Percentiles rank a stretch among this genome's conserved stretches.
phyloP scores from a whole-genome alignment of 2,797 vertebrate species.

The Echiichthys vipera region DNA sequence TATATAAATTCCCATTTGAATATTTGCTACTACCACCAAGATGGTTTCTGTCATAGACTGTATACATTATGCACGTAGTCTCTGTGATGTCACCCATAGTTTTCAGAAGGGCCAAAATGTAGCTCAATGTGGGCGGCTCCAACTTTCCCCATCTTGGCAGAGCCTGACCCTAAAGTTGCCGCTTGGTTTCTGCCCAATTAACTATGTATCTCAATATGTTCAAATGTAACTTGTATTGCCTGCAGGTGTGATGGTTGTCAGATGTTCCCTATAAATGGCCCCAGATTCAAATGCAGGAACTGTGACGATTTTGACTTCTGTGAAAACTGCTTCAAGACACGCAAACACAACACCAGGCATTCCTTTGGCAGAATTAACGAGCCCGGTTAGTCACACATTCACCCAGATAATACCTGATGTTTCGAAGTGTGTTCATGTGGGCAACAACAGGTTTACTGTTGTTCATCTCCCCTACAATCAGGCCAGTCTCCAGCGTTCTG shows the following conservation, averaged over 20 bases:
- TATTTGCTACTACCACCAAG: too few species aligned
- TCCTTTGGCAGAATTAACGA: constrained; percentile 98
- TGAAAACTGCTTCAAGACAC: constrained; percentile 96
- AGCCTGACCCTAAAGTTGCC: too few species aligned
- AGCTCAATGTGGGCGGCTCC: too few species aligned
- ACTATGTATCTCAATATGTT: background rate
- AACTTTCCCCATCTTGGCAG: too few species aligned
- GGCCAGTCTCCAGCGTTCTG: constrained; percentile 95
- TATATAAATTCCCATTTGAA: too few species aligned
- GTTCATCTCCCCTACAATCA: constrained; percentile 57
- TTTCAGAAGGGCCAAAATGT: too few species aligned
- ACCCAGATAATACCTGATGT: background rate
- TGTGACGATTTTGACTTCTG: constrained; percentile 99
- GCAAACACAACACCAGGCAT: constrained; percentile 94
- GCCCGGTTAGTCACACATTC: constrained; percentile 85
- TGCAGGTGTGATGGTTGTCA: constrained; percentile 97
- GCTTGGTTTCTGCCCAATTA: background rate
- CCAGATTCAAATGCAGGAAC: constrained; percentile 96
- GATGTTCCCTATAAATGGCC: constrained; percentile 99
- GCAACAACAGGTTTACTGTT: background rate
- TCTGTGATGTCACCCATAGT: too few species aligned
- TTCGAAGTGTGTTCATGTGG: background rate
- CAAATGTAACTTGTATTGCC: background rate
- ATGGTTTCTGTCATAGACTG: too few species aligned
- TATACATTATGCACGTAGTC: too few species aligned